Conservation (phyloP, 2,888 invertebrate genomes). For the Metallyticus violacea region DNA sequence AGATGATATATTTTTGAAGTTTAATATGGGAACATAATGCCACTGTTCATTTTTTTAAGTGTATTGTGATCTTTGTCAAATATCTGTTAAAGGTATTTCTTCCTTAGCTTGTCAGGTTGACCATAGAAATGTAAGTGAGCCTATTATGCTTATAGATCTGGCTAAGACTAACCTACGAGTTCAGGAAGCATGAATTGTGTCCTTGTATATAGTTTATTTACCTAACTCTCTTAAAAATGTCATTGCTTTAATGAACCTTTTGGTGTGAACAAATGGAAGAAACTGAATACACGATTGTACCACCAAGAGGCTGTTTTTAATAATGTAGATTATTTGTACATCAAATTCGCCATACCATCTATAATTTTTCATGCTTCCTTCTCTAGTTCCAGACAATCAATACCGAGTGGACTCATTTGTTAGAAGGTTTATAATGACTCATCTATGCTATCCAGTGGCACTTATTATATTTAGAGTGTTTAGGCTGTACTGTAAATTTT, state of each 20-base stretch:
- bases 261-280: not conserved
- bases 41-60: not conserved
- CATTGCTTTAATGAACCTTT: not conserved
- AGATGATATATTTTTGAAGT: not conserved
- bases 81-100: not conserved
- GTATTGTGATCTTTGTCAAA: not conserved
- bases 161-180: too few species aligned
- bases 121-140: not conserved
- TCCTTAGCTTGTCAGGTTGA: not conserved
- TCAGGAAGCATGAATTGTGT: not conserved
- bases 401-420: not conserved
- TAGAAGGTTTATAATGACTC: not conserved
- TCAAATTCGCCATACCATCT: not conserved
- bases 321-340: not conserved
- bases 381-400: not conserved
- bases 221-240: not conserved
- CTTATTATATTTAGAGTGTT: not conserved
- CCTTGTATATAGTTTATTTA: not conserved
- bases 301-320: too few species aligned
- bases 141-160: not conserved
- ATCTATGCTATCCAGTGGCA: not conserved
- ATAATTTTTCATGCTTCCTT: not conserved
- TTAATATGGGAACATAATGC: not conserved
- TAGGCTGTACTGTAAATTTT: conserved; percentile 11
- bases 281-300: not conserved